Conservation (phyloP, 2,113 vertebrate genomes). For the cattle (Bos taurus) region ARS-UCD2.0 NC_037341.1:54093001-54093500, state of each 20-base stretch:
- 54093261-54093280: background rate
- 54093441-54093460: background rate
- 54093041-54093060: background rate
- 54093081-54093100: background rate
- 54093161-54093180: background rate
- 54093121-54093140: background rate
- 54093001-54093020: background rate
- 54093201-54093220: background rate
- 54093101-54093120: background rate
- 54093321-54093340: background rate
- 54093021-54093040: background rate
- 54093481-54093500: background rate
- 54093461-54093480: background rate
- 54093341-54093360: background rate
- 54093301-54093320: background rate
- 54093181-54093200: background rate
- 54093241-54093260: background rate
- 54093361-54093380: background rate
- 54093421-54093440: background rate
- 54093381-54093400: background rate
- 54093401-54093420: background rate
- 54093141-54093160: background rate
- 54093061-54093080: background rate
- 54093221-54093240: background rate
- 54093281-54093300: background rate